phyloP scores from a whole-genome alignment of 2,113 vertebrate species.

The Varanus komodoensis region DNA sequence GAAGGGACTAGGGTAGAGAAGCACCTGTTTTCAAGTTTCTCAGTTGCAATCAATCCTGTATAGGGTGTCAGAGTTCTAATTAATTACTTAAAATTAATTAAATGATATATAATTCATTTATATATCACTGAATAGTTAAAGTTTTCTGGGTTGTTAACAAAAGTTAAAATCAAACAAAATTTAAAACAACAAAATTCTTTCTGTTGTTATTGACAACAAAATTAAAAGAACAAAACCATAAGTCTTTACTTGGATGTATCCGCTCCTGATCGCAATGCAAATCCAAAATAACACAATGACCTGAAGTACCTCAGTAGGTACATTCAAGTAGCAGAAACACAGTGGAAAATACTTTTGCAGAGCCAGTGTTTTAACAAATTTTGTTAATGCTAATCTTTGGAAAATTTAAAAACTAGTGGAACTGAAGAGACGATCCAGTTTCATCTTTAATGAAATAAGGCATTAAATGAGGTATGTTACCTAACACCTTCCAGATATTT shows the following conservation, averaged over 20 bases:
- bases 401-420: not conserved
- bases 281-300: conserved; percentile 68
- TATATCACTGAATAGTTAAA: no score
- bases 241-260: not conserved
- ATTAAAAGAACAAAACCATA: no score
- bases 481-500: no score
- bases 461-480: not conserved
- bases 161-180: no score
- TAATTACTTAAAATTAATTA: no score
- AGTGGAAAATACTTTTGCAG: not conserved
- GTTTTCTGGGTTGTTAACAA: no score
- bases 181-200: no score
- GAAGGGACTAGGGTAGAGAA: not conserved
- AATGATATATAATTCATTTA: no score
- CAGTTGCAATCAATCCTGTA: not conserved
- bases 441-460: not conserved
- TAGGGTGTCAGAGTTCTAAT: not conserved
- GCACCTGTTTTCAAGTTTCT: not conserved
- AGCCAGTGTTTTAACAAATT: not conserved
- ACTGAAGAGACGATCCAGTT: not conserved
- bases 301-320: conserved; percentile 70
- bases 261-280: not conserved
- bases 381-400: not conserved
- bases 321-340: not conserved
- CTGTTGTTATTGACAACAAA: no score